Conservation (phyloP, 2,888 invertebrate genomes). For the Tinea trinotella region DNA sequence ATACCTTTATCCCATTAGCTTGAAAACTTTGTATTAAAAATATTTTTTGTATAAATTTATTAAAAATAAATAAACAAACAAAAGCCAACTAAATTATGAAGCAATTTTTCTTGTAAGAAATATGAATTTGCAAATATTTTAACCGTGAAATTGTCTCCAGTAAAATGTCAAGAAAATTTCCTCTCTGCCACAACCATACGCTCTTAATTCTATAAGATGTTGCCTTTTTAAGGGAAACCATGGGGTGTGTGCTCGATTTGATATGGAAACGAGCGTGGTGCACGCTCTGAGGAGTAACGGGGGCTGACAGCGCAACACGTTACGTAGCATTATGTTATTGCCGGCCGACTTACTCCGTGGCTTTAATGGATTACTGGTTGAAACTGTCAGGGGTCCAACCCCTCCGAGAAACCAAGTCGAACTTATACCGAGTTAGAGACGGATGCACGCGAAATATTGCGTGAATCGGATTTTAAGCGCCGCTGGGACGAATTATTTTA, state of each 20-base stretch:
- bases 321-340: conserved; percentile 19
- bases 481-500: conserved; percentile 14
- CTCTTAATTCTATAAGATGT: background rate
- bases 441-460: conserved; percentile 17
- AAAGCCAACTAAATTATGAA: background rate
- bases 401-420: background rate
- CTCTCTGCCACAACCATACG: background rate
- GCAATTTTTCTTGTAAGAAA: background rate
- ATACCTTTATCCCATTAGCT: background rate
- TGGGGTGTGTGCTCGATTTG: conserved; percentile 17
- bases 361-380: conserved; percentile 21
- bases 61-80: background rate
- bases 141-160: background rate
- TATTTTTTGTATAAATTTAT: background rate
- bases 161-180: background rate
- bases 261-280: conserved; percentile 15
- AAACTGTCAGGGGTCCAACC: conserved; percentile 18
- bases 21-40: background rate
- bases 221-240: conserved; percentile 7
- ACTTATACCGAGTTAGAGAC: conserved; percentile 8
- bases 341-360: conserved; percentile 19
- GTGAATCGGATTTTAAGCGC: conserved; percentile 15
- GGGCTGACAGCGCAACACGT: conserved; percentile 12
- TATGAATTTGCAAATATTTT: background rate
- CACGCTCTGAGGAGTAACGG: conserved; percentile 1